Conservation (phyloP, 2,797 vertebrate species). For the Dicrostonyx torquatus region DNA sequence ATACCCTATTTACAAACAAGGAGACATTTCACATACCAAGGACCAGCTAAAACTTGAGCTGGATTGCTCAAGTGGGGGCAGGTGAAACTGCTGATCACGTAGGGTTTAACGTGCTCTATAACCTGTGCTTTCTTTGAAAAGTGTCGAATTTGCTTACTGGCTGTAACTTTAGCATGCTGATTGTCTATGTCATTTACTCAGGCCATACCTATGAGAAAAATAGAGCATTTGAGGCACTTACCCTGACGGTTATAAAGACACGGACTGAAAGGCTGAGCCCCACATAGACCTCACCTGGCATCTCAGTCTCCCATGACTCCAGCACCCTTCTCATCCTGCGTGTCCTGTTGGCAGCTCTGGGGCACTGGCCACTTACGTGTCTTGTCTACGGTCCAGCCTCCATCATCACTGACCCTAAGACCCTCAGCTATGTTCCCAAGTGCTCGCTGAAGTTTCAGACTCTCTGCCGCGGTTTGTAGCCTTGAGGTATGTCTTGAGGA, state of each 20-base stretch:
- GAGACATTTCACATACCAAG: not conserved
- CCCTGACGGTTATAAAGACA: not conserved
- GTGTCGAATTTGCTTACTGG: not conserved
- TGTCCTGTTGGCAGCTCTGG: not conserved
- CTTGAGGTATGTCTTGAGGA: fast-evolving
- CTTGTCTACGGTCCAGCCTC: not conserved
- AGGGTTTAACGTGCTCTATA: not conserved
- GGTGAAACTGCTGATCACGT: not conserved
- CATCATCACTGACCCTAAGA: not conserved
- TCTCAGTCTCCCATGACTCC: not conserved
- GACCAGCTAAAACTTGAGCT: not conserved
- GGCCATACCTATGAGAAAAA: not conserved
- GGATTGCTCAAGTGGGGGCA: not conserved
- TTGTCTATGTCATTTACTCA: not conserved
- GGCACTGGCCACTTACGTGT: not conserved
- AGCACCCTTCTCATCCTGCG: not conserved
- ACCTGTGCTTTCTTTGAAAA: not conserved
- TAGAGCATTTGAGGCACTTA: not conserved
- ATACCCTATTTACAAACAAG: not conserved
- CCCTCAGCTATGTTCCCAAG: not conserved
- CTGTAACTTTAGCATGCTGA: not conserved
- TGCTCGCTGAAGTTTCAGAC: not conserved
- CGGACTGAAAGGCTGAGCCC: not conserved
- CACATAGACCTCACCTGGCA: fast-evolving
- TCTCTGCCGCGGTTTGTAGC: not conserved